Evolutionary conservation across 1,140 invertebrate genomes (phyloP), one percentile per base, ranked within the genome.

Genomic region (Zaprionus taronus): DNA sequence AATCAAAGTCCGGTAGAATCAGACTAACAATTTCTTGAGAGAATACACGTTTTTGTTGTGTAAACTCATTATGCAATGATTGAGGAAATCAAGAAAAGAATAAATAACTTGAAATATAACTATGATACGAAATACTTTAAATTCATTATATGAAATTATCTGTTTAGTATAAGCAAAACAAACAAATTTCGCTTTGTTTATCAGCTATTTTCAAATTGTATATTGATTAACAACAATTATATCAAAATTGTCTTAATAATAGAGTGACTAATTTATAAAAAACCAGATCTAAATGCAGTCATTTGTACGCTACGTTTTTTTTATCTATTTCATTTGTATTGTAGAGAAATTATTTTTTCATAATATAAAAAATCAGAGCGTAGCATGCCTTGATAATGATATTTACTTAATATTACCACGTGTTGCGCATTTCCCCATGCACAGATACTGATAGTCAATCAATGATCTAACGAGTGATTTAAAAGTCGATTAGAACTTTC

Each of bases 231-330:
- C 20, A 12, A 51, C 5, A 51, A 51, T 51, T 51, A 24, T 24
- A 24, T 24, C 20, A 24, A 51, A 51, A 51, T 51, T 51, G 47
- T 51, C 47, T 51, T n/a, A n/a, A 17, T 17, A 38, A 17, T 47
- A 2, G 15, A 47, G 6, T 47, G 47, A 49, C 17, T 22, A 20
- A 49, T 22, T 22, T 49, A 1, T 15, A n/a, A n/a, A 44, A 24
- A 51, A 51, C 9, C 47, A 20, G 47, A 51, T 51, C 47, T 51
- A 11, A 24, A 24, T 51, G 9, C 20, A 1, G 4, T 20, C 22
- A 51, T 51, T 51, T 51, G 47, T 51, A 11, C 31, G 31, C 5
- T 51, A 12, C 6, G 22, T 24, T 24, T 49, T 51, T 22, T 22
- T 49, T 49, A 49, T 49, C n/a, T 4, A 20, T 11, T 17, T 9